Conservation (phyloP, 2,113 vertebrate genomes). For the Osmerus eperlanus region DNA sequence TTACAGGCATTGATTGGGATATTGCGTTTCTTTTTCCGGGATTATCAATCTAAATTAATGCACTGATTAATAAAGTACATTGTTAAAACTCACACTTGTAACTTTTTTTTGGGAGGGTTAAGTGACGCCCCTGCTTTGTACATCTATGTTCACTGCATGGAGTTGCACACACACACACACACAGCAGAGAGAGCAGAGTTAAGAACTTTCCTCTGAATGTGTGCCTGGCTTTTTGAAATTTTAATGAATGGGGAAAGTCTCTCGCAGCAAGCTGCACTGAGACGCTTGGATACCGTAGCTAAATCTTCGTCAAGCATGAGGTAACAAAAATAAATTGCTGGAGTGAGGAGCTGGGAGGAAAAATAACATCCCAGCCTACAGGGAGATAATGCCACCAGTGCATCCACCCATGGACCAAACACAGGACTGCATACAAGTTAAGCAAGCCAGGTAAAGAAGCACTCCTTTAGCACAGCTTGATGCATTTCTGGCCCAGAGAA, state of each 20-base stretch:
- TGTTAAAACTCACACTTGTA: too few relatives aligned
- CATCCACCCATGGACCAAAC: conserved; percentile 18
- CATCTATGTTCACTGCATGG: not conserved
- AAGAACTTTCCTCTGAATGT: conserved; percentile 7
- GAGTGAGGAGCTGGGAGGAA: conserved; percentile 1
- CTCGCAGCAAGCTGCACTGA: conserved; percentile 25
- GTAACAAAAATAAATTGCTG: conserved; percentile 49
- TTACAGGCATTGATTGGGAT: too few relatives aligned
- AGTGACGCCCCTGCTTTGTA: not conserved
- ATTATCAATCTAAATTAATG: too few relatives aligned
- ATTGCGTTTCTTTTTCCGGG: too few relatives aligned
- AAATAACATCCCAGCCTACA: conserved; percentile 14
- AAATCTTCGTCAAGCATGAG: conserved; percentile 42
- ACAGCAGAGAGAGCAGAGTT: not conserved
- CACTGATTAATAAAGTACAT: too few relatives aligned
- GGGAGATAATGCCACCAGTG: conserved; percentile 26
- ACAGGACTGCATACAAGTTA: not conserved
- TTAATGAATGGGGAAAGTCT: conserved; percentile 49
- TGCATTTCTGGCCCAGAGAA: conserved; percentile 6
- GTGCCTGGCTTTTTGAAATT: conserved; percentile 29
- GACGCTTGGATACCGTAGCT: conserved; percentile 33
- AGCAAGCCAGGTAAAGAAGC: not conserved
- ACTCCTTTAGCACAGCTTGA: conserved; percentile 4
- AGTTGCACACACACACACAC: not conserved
- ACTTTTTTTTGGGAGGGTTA: not conserved